Conservation (phyloP, 2,113 vertebrate genomes). For the Eonycteris spelaea region DNA sequence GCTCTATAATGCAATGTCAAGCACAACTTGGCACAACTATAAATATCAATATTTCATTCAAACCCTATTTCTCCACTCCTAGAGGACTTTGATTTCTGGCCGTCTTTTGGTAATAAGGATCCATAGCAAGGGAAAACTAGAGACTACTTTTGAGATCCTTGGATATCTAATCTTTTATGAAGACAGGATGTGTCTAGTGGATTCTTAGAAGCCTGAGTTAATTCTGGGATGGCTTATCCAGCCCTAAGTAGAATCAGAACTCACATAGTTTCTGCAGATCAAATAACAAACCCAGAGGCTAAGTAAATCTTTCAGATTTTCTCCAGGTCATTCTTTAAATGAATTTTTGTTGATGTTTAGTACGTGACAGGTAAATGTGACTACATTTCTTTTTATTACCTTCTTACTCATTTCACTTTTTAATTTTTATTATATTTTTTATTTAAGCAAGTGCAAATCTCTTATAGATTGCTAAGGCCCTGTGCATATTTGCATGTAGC, state of each 20-base stretch:
- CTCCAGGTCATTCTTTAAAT: conserved; percentile 16
- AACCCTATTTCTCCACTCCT: background rate
- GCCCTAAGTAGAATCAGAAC: background rate
- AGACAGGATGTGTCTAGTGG: background rate
- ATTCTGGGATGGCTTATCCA: background rate
- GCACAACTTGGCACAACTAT: background rate
- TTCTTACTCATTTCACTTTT: background rate
- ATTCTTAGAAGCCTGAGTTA: background rate
- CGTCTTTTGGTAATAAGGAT: background rate
- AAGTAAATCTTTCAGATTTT: background rate
- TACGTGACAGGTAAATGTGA: conserved; percentile 1
- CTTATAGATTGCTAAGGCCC: background rate
- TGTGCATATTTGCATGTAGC: conserved; percentile 10
- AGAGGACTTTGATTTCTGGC: background rate
- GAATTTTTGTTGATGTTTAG: background rate
- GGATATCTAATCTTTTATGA: background rate
- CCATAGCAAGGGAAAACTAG: background rate
- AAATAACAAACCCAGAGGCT: background rate
- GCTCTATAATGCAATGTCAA: conserved; percentile 3
- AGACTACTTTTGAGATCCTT: background rate
- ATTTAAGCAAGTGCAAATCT: background rate
- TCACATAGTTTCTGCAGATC: background rate
- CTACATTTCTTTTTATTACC: background rate
- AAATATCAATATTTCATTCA: background rate
- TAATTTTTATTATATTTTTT: background rate